phyloP scores from a whole-genome alignment of 1,140 invertebrate genomes.

The Protaetia brevitarsis region DNA sequence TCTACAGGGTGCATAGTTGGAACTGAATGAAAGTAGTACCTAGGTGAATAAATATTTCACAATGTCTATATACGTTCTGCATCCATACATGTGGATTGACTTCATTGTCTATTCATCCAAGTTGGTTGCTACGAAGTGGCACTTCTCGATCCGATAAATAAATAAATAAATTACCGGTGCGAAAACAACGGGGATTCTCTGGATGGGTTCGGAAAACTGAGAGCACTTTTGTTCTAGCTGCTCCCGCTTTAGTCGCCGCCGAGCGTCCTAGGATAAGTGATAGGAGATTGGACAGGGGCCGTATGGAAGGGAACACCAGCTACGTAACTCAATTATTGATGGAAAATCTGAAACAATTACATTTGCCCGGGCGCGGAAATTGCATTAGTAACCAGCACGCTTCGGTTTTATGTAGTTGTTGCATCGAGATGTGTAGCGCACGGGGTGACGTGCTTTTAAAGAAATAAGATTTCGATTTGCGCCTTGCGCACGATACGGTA shows the following conservation, averaged over 20 bases:
- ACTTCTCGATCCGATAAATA: background rate
- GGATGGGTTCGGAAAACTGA: background rate
- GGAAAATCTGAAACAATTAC: conserved; percentile 13
- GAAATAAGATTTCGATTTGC: background rate
- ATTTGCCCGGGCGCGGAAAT: background rate
- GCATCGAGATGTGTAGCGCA: background rate
- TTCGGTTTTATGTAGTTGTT: background rate
- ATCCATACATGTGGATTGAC: no score
- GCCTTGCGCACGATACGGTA: background rate
- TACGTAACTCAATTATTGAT: conserved; percentile 14
- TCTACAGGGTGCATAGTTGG: no score
- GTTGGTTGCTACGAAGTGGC: background rate
- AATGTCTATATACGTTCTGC: no score
- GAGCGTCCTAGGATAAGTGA: background rate
- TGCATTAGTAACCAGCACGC: background rate
- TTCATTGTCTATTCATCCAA: background rate
- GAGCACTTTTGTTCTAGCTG: background rate
- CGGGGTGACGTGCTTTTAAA: conserved; percentile 7
- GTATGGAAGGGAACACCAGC: background rate
- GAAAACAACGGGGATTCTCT: background rate
- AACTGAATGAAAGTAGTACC: no score
- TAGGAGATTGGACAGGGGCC: background rate
- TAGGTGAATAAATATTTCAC: no score
- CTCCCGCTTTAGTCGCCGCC: background rate
- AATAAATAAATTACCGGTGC: conserved; percentile 7